Base-by-base conservation (phyloP, 2,888 invertebrate species). In the Xylocampa areola region DNA sequence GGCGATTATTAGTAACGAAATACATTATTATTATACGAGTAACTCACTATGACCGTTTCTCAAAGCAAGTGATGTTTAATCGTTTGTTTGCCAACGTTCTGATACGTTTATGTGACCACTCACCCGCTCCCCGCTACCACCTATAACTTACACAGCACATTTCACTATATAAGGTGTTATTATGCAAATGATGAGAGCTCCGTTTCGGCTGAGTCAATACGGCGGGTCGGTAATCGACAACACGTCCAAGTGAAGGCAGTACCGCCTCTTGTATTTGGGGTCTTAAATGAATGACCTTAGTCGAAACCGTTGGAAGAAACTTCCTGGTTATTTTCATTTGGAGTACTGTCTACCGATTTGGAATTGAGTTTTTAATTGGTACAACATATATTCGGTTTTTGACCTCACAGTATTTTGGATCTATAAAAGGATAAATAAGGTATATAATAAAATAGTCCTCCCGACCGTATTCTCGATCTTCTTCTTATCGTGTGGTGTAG, bases 161-260 rank as follows among this genome's bases (percentile, higher is more conserved):
- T 54, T 60, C 68, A 60, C 60, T 77, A 77, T 78, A 88, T 87
- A 91, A 92, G 92, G 90, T 92, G 90, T 93, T 91, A 92, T 94
- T 93, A 94, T 94, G 93, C 89, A 93, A 94, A 93, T 93, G 89
- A 92, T 92, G 93, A 88, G 93, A 92, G 91, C 88, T 81, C 81
- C 83, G 90, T 90, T 91, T 90, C 88, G 91, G 87, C 90, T 91
- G 89, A 93, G 92, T 92, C 92, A 92, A 92, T 92, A 93, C 87
- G 79, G 73, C 76, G 76, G 79, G 78, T 80, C 82, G 88, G 89
- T 90, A 91, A 92, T 92, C 88, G 93, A 88, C 89, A 90, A 92
- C 90, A 90, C 88, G 88, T 88, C 81, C 82, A 80, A 47, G 39
- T 73, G 76, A 70, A 75, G 79, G 74, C 67, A 79, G 77, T 79